Evolutionary conservation across 2,888 invertebrate genomes (phyloP), one percentile per base, ranked within the genome.

Genomic region (Papilio elwesi): DNA sequence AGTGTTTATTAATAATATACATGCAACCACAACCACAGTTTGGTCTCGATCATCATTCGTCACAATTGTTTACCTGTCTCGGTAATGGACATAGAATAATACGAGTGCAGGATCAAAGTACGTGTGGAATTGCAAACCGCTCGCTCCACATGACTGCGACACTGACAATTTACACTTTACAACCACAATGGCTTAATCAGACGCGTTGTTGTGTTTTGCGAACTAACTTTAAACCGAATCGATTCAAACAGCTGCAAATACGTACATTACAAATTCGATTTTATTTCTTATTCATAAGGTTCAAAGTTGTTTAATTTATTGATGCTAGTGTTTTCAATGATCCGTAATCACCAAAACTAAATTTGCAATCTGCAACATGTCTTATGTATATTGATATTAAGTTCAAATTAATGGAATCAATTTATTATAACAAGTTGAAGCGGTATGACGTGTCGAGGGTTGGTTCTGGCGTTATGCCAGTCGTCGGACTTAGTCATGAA

Each of bases 401-500:
- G 68, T 65, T 73, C 15, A 65, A 65, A 69, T 64, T 68, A 57
- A 69, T 57, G 13, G 7, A n/a, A 26, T 65, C 36, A 57, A 65
- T 65, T 13, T 55, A 15, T 65, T 57, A 11, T n/a, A 65, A 43
- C 38, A 43, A 8, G 57, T 49, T 73, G 9, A 43, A 15, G 43
- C 12, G 7, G 49, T 53, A 69, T 69, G 73, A 68, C 57, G 73
- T 38, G 66, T 38, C 51, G 57, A 68, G 68, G 73, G 70, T 74
- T 68, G 59, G 43, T 71, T 76, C 65, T 73, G 76, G 76, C 76
- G 11, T 11, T 49, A 52, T n/a, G 74, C 76, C 76, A 76, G 76
- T 70, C 59, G 76, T 70, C 59, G 47, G 64, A 65, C 73, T 76
- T 76, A 76, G 74, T 76, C 76, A 76, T 71, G 70, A 68, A 73